These are phyloP conservation scores for Coracias cyanogaster DNA, from an alignment of 2,797 vertebrate genomes.

Conservation along the genomic window DNA sequence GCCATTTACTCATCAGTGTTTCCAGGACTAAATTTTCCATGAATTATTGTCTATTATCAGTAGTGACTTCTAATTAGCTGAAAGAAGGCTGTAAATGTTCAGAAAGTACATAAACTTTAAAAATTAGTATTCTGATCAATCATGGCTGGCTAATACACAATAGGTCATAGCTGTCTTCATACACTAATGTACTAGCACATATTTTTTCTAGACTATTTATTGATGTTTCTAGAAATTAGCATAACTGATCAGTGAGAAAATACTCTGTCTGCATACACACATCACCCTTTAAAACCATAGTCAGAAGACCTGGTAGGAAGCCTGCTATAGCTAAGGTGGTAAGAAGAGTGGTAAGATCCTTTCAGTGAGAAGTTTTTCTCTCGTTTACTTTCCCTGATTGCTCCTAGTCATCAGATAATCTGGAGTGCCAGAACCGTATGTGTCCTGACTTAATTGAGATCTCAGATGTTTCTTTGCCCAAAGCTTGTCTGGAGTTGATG, in stretches of 20 bases:
- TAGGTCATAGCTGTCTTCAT: background rate
- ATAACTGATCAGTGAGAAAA: background rate
- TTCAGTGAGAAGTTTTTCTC: background rate
- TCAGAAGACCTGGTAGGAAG: background rate
- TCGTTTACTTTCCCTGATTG: background rate
- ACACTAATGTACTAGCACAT: background rate
- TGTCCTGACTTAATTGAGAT: background rate
- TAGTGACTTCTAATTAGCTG: background rate
- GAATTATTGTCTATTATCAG: background rate
- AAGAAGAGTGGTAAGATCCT: background rate
- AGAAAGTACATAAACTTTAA: slow-evolving; percentile 3
- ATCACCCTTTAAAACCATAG: background rate
- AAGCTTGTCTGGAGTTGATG: background rate
- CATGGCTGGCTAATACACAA: background rate
- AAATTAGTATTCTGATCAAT: slow-evolving; percentile 12
- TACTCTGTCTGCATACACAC: background rate
- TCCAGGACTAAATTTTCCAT: background rate
- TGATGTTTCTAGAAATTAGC: background rate
- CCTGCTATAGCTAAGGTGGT: background rate
- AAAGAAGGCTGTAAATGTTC: background rate
- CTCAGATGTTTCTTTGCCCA: background rate
- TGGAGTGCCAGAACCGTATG: background rate
- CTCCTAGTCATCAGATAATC: background rate
- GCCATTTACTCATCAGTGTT: background rate
- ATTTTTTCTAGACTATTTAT: background rate